Conservation (phyloP, 2,113 vertebrate genomes). For the Polypterus senegalus region DNA sequence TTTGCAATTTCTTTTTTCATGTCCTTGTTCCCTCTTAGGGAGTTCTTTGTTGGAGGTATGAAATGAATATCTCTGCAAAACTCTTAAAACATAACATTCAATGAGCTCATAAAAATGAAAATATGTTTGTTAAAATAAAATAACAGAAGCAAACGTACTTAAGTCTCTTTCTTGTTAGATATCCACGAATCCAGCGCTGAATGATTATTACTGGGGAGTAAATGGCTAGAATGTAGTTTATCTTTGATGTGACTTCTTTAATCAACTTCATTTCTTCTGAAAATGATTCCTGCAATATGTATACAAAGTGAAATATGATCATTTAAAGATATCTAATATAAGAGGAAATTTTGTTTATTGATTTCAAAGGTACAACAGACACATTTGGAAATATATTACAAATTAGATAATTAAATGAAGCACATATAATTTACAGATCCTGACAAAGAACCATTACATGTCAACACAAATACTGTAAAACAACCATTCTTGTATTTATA, state of each 20-base stretch:
- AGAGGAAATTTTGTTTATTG: too few relatives aligned
- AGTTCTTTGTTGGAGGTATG: neutral
- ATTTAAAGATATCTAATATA: too few relatives aligned
- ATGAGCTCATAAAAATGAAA: too few relatives aligned
- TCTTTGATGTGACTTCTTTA: slow-evolving; percentile 35
- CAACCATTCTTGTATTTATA: neutral
- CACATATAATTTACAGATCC: too few relatives aligned
- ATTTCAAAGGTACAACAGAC: too few relatives aligned
- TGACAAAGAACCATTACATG: slow-evolving; percentile 4
- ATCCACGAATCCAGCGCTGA: slow-evolving; percentile 52
- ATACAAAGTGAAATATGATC: too few relatives aligned
- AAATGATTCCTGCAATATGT: slow-evolving; percentile 32
- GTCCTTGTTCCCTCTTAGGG: neutral
- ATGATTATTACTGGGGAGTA: slow-evolving; percentile 50
- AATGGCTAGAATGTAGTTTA: slow-evolving; percentile 44
- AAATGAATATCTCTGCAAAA: too few relatives aligned
- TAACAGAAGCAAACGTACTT: slow-evolving; percentile 32
- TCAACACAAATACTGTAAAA: too few relatives aligned
- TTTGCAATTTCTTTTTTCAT: too few relatives aligned
- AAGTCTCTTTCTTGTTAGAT: slow-evolving; percentile 40
- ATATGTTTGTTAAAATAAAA: slow-evolving; percentile 6
- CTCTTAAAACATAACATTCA: too few relatives aligned
- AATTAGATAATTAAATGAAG: too few relatives aligned
- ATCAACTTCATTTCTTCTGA: slow-evolving; percentile 34
- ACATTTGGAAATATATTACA: too few relatives aligned